Base-by-base conservation (phyloP, 2,888 invertebrate genomes). In the Ennomos erosarius region DNA sequence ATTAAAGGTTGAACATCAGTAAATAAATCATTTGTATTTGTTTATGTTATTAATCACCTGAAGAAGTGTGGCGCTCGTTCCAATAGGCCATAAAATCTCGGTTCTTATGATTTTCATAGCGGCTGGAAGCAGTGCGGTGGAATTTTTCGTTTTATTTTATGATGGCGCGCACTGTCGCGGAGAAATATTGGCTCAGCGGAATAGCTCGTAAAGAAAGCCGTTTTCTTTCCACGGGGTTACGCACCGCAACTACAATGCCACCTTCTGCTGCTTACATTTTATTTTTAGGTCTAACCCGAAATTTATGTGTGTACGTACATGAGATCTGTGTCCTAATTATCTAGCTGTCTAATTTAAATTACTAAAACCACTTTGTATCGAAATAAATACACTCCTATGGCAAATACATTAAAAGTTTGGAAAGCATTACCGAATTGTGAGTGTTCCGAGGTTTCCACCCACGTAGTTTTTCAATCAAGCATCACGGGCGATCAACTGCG, bases 71-170 rank as follows among this genome's bases (percentile, higher is more conserved):
- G 79, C 76, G 80, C 75, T 74, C 78, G 70, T 73, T 76, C 76
- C 84, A 81, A 87, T 84, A 80, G 82, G 76, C 80, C 81, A 87
- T 90, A 90, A 91, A 90, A 90, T 85, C 85, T 86, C 79, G 82
- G 81, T 87, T 84, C 88, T 89, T 90, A 90, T 90, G 90, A 90
- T 90, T 90, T 87, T 90, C 88, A 88, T 88, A 81, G 87, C 83
- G 77, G 84, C 83, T 81, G 79, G 81, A 82, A 81, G 86, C 84
- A 85, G 82, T 83, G 81, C 82, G 83, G 80, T 80, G 90, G 92
- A 91, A 91, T 92, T 92, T 92, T 92, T 90, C 91, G 91, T 91
- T 91, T 91, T 92, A 92, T 91, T 92, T 92, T 92, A 92, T 91
- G 91, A 87, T 87, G 84, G 86, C 85, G 87, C 90, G 90, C 89